Evolutionary conservation across 23 tunicate genomes (phyloP).

Genomic region (Trididemnum miniatum): DNA sequence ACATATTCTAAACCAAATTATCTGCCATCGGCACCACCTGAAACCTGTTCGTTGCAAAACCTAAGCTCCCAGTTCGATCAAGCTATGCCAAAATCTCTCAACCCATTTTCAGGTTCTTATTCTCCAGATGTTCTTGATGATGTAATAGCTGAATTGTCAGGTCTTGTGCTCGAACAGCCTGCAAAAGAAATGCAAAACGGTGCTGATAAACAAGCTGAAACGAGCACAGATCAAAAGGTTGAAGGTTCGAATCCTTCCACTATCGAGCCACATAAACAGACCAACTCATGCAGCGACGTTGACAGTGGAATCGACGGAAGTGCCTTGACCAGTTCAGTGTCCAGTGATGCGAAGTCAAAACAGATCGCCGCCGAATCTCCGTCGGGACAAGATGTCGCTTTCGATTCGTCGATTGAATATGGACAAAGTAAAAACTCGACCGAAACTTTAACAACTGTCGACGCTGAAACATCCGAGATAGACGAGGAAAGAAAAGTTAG

Average conservation of each 20-base stretch:
- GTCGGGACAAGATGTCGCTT: not conserved
- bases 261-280: not conserved
- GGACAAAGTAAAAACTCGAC: not conserved
- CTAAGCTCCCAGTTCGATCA: not conserved
- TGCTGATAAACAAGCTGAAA: not conserved
- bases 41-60: not conserved
- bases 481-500: conserved; percentile 33
- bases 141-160: conserved; percentile 3
- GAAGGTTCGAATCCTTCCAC: not conserved
- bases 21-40: not conserved
- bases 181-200: not conserved
- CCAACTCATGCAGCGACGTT: conserved; percentile 62
- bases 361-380: not conserved
- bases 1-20: not conserved
- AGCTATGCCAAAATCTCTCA: not conserved
- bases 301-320: conserved; percentile 91
- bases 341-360: not conserved
- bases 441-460: not conserved
- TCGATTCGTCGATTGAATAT: not conserved
- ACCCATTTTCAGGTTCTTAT: not conserved
- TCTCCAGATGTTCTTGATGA: not conserved
- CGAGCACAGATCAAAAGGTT: conserved; percentile 6
- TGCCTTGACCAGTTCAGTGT: conserved; percentile 21
- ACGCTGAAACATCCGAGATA: not conserved
- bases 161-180: not conserved